A percentile compares a stretch with the other conserved stretches of the same genome.
phyloP scores from a whole-genome alignment of 2,888 invertebrate species.

The Trachelus troglodyta region DNA sequence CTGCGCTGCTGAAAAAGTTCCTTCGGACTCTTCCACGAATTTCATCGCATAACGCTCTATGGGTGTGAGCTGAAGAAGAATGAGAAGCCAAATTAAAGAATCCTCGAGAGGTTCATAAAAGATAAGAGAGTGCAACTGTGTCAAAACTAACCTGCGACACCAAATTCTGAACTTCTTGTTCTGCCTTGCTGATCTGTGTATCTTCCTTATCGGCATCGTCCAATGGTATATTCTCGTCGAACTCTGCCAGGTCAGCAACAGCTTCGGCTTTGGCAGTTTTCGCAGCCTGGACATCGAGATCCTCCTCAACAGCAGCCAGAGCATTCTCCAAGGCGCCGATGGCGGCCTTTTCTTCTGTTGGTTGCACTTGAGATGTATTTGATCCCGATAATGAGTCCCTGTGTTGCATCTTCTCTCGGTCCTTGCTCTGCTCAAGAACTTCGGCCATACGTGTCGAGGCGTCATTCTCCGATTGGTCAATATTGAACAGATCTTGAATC shows the following conservation, averaged over 20 bases:
- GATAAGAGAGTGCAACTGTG: neutral
- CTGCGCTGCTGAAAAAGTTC: conserved; percentile 83
- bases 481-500: conserved; percentile 91
- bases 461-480: conserved; percentile 75
- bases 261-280: conserved; percentile 90
- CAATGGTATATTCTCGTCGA: conserved; percentile 93
- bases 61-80: conserved; percentile 80
- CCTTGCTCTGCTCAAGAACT: conserved; percentile 68
- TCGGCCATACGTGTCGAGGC: conserved; percentile 72
- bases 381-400: conserved; percentile 43
- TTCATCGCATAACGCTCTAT: conserved; percentile 96
- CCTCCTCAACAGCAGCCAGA: conserved; percentile 93
- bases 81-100: neutral
- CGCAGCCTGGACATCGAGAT: conserved; percentile 92
- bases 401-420: conserved; percentile 61
- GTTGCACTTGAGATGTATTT: conserved; percentile 33
- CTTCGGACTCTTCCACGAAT: conserved; percentile 89
- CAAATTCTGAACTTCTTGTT: conserved; percentile 77
- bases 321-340: conserved; percentile 81
- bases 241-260: conserved; percentile 91
- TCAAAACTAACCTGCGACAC: conserved; percentile 74
- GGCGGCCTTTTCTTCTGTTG: conserved; percentile 71
- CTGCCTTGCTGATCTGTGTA: conserved; percentile 77
- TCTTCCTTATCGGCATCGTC: conserved; percentile 73
- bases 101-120: neutral